A percentile compares a stretch with the other conserved stretches of the same genome.
Evolutionary conservation across 2,797 vertebrate genomes (phyloP).

Genomic region (Balearica regulorum): DNA sequence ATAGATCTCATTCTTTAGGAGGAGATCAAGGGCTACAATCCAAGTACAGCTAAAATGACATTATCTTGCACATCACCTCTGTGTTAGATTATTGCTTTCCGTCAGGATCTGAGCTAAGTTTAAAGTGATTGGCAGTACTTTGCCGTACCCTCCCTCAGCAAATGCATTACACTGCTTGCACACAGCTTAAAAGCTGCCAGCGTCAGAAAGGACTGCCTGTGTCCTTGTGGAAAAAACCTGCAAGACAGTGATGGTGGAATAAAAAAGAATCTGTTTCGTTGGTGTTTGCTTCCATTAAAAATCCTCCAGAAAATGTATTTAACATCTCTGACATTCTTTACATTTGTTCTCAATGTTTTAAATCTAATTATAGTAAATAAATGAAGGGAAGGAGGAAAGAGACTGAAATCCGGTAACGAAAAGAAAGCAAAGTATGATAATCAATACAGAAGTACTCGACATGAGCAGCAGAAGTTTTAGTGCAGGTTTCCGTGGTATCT

Average conservation of each 20-base stretch:
- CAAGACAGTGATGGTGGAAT: not conserved
- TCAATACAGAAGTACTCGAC: not conserved
- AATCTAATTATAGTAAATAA: not conserved
- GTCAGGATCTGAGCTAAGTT: not conserved
- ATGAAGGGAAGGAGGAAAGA: not conserved
- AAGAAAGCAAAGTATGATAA: not conserved
- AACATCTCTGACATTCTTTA: not conserved
- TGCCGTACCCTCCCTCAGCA: not conserved
- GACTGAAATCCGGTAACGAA: not conserved
- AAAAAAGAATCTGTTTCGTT: not conserved
- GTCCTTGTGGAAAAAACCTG: not conserved
- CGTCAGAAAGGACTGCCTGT: not conserved
- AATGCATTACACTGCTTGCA: not conserved
- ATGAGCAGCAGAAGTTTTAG: not conserved
- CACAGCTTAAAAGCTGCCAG: not conserved
- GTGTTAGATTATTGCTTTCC: not conserved
- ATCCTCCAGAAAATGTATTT: not conserved
- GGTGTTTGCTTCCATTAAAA: not conserved
- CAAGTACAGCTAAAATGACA: not conserved
- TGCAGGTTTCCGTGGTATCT: not conserved
- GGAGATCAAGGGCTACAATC: not conserved
- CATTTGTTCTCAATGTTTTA: not conserved
- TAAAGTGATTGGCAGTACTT: not conserved
- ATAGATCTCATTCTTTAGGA: not conserved
- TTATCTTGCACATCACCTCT: not conserved